These are phyloP conservation scores for Cancer borealis DNA, from an alignment of 2,888 invertebrate genomes.

Conservation along the genomic window DNA sequence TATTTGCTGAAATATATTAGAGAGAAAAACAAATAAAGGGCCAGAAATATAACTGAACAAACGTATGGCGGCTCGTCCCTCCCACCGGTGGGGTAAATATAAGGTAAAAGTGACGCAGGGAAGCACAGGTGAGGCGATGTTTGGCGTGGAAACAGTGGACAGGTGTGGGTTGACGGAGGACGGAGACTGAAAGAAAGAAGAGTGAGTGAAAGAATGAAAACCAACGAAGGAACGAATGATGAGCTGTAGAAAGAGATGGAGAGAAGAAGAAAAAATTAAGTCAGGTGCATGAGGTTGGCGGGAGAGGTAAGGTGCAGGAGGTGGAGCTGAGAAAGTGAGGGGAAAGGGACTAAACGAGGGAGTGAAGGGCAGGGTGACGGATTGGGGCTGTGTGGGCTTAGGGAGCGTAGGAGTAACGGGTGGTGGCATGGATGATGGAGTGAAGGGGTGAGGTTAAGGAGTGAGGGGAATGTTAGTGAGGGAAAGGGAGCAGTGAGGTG, in stretches of 20 bases:
- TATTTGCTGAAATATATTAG: neutral
- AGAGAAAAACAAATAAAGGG: neutral
- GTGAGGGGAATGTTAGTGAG: neutral
- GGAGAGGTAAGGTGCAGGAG: neutral
- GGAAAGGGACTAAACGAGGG: neutral
- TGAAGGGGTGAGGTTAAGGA: neutral
- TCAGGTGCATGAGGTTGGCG: neutral
- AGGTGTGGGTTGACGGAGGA: neutral
- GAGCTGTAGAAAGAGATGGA: neutral
- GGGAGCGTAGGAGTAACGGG: neutral
- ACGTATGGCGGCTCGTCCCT: neutral
- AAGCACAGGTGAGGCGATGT: neutral
- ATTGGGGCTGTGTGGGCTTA: neutral
- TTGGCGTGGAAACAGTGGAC: neutral
- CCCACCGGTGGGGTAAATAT: neutral
- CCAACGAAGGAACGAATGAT: neutral
- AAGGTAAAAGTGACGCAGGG: neutral
- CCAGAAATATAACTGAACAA: constrained; percentile 1
- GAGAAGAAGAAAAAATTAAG: neutral
- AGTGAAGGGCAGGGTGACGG: neutral
- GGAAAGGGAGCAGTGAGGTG: neutral
- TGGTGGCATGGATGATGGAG: neutral
- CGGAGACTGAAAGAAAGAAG: neutral
- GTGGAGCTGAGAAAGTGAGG: neutral
- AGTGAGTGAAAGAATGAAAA: neutral